These are phyloP conservation scores for Psettodes erumei DNA, from an alignment of 2,113 vertebrate genomes.

Conservation along the genomic window DNA sequence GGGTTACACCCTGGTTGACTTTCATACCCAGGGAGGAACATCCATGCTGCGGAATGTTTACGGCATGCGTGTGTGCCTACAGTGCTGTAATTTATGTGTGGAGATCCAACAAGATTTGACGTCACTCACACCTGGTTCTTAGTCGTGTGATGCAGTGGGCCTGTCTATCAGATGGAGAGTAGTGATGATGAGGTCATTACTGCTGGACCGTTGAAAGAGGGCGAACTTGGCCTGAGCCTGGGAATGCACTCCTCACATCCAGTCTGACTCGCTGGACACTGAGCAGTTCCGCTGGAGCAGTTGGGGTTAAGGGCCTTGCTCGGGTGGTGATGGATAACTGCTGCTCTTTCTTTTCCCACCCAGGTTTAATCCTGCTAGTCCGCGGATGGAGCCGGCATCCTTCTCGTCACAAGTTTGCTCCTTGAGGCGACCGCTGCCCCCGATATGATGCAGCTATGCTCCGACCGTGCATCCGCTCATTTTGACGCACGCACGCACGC, in stretches of 20 bases:
- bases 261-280: too few relatives aligned
- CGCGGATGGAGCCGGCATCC: too few relatives aligned
- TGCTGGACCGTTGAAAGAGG: not conserved
- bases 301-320: too few relatives aligned
- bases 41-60: conserved; percentile 49
- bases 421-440: too few relatives aligned
- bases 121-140: not conserved
- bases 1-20: conserved; percentile 24
- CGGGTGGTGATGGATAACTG: too few relatives aligned
- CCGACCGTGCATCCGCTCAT: too few relatives aligned
- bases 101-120: not conserved
- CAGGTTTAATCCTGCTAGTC: too few relatives aligned
- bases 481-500: conserved; percentile 3
- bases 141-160: conserved; percentile 6
- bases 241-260: conserved; percentile 1
- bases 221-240: conserved; percentile 23
- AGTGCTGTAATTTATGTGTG: conserved; percentile 17
- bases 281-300: too few relatives aligned
- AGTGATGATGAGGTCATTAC: conserved; percentile 19
- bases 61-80: not conserved
- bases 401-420: too few relatives aligned
- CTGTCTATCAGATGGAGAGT: not conserved
- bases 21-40: conserved; percentile 34
- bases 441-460: too few relatives aligned
- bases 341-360: too few relatives aligned